Evolutionary conservation across 2,888 invertebrate genomes (phyloP).

Genomic region (Nomada ferruginata): DNA sequence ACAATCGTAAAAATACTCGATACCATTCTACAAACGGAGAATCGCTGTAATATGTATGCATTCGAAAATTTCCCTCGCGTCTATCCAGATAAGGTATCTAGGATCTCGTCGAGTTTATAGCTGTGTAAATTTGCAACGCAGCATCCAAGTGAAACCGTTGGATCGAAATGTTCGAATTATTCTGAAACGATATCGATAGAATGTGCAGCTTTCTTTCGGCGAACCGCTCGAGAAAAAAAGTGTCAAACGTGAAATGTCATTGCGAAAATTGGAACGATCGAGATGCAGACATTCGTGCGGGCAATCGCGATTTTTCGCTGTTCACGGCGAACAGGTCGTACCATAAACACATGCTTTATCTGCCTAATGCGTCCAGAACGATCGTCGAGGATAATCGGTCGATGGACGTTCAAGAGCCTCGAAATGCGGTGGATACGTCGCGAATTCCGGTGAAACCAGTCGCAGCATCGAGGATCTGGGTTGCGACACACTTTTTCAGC

Average conservation of each 20-base stretch:
- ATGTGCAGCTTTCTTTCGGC: constrained; percentile 17
- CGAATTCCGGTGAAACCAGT: constrained; percentile 66
- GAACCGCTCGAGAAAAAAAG: background rate
- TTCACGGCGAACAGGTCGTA: constrained; percentile 59
- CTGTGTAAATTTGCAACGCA: background rate
- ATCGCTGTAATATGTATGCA: background rate
- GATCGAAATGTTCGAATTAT: background rate
- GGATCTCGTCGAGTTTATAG: background rate
- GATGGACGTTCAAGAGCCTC: background rate
- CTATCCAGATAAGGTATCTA: background rate
- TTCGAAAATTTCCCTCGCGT: background rate
- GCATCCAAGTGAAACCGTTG: constrained; percentile 32
- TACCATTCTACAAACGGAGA: background rate
- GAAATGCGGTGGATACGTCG: constrained; percentile 28
- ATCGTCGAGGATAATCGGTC: background rate
- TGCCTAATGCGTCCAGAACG: background rate
- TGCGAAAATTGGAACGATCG: constrained; percentile 25
- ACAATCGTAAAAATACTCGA: constrained; percentile 38
- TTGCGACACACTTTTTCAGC: constrained; percentile 74
- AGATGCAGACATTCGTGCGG: constrained; percentile 10
- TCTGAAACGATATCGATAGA: constrained; percentile 1
- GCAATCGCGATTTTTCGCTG: constrained; percentile 55
- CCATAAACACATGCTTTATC: constrained; percentile 49
- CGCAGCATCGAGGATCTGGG: constrained; percentile 67
- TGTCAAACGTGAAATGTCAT: background rate